Evolutionary conservation across 2,113 vertebrate species (phyloP).

Genomic region (Macrotis lagotis): DNA sequence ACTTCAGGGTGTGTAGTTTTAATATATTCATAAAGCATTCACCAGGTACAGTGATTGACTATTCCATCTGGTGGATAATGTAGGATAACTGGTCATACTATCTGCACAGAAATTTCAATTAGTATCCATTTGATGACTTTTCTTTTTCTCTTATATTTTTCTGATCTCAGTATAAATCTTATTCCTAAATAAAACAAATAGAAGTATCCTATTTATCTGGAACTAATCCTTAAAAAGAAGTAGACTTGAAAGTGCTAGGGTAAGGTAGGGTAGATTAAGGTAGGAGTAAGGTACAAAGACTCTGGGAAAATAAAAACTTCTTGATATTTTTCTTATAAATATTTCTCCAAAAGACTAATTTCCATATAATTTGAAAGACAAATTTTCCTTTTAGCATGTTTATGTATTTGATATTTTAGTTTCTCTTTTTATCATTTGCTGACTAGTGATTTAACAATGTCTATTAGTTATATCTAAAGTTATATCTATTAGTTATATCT

Average conservation of each 20-base stretch:
- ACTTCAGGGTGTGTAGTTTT: constrained; percentile 34
- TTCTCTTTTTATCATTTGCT: neutral
- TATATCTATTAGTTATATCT: too few relatives aligned
- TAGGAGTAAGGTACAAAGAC: neutral
- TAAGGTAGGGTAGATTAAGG: too few relatives aligned
- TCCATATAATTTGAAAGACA: neutral
- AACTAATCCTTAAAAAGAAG: neutral
- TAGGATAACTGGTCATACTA: neutral
- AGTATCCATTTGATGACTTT: neutral
- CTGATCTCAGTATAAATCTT: neutral
- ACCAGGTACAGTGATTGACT: neutral
- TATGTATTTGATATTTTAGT: neutral
- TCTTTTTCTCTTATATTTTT: neutral
- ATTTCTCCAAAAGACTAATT: neutral
- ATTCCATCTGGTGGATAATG: neutral
- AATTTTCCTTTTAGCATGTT: neutral
- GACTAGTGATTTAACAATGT: neutral
- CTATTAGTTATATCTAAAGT: too few relatives aligned
- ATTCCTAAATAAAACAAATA: neutral
- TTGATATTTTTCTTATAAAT: neutral
- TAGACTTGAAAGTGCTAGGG: neutral
- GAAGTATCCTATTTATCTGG: neutral
- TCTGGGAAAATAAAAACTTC: neutral
- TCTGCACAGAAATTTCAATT: neutral
- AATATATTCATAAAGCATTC: neutral